Evolutionary conservation across 2,113 vertebrate genomes (phyloP), one percentile per base, ranked within the genome.

Genomic region (Hipposideros armiger): DNA sequence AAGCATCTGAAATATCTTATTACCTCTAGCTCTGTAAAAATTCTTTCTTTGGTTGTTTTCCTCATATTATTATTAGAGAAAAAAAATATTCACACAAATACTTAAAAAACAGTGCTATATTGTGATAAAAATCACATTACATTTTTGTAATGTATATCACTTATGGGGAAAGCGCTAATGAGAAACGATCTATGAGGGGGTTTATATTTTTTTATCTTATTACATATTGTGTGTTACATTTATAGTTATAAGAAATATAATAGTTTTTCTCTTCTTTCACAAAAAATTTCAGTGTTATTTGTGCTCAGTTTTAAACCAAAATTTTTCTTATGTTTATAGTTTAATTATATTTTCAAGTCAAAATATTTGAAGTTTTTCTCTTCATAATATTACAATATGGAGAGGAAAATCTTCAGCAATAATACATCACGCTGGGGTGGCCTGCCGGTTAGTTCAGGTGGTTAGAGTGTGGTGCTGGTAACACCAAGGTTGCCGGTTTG

Each of bases 191-290:
- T n/a, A n/a, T n/a, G n/a, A n/a, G n/a, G n/a, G n/a, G n/a, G n/a
- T n/a, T n/a, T n/a, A n/a, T n/a, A n/a, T n/a, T n/a, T 89, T 97
- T 92, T 64, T 36, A 87, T 77, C n/a, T 36, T 40, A 73, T 86
- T 86, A 52, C 2, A 50, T 86, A n/a, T n/a, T 52, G 52, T 19
- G 30, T 50, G 42, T 84, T 94, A 76, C 5, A 54, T 60, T 77
- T 89, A 73, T 88, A 66, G 58, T 87, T 73, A 32, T 94, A 22
- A 78, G 78, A 94, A 78, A 69, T 74, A 17, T 47, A 73, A 72
- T 72, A 74, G 2, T 90, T 83, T 62, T n/a, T n/a, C 24, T 74
- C n/a, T 73, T 84, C 10, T n/a, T n/a, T n/a, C n/a, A n/a, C 36
- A 42, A 22, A 77, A 93, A 69, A 72, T 42, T 11, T 45, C 3